Base-by-base conservation (phyloP, 1,140 invertebrate species). In the Heliconius eleuchia region DNA sequence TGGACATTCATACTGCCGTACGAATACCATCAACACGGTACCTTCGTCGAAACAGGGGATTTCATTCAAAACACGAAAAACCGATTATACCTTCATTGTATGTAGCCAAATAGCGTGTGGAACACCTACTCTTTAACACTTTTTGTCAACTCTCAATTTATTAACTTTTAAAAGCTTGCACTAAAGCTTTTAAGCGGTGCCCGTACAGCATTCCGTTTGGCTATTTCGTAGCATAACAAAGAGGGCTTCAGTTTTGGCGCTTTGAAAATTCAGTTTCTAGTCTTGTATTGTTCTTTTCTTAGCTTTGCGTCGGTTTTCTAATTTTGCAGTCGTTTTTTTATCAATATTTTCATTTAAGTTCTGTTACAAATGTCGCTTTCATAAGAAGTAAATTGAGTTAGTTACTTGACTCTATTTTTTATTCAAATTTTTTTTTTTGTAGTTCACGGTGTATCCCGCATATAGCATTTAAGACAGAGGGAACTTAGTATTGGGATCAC, bases 21-120 rank as follows among this genome's bases (percentile, higher is more conserved):
- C 84, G 86, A 82, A 86, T 88, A 78, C 86, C 88, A 87, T 83
- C 78, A 81, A 66, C 79, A 60, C 78, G 71, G 66, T 80, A 74
- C 81, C 81, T 80, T 78, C 84, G 82, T 86, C 86, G 80, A 88
- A 89, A 90, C 86, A 88, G 82, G 83, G 86, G 87, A 89, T 89
- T 90, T 84, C 83, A 82, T 87, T 84, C 83, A 88, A 90, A 93
- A 92, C 90, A 92, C 87, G 88, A 90, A 94, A 94, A 91, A 92
- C 84, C 90, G 86, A 91, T 93, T 91, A 91, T 86, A 91, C 87
- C 78, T 89, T 88, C 81, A 89, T 89, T 91, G 89, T 92, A 90
- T 88, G 80, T 89, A 88, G 72, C 85, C 85, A 89, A 91, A 91
- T 88, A 86, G 81, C 88, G 86, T 82, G 84, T 84, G 83, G 84